phyloP scores from a whole-genome alignment of 2,113 vertebrate species.

The Dolichotis patagonum region DNA sequence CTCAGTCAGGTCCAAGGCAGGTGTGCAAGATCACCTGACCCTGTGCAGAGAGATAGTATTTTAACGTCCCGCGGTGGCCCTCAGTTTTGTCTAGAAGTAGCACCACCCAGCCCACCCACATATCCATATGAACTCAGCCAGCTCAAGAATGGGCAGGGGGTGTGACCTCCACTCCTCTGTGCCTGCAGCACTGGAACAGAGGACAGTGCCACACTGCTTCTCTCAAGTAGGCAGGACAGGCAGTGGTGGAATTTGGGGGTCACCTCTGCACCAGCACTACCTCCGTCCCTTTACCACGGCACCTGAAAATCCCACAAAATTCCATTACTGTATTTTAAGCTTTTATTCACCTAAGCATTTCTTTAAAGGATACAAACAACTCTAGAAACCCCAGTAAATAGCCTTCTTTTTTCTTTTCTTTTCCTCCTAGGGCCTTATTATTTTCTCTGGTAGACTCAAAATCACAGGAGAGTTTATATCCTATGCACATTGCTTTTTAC shows the following conservation, averaged over 20 bases:
- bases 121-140: neutral
- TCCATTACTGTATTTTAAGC: neutral
- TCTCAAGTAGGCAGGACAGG: neutral
- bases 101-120: neutral
- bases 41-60: neutral
- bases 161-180: neutral
- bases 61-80: neutral
- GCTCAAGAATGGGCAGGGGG: neutral
- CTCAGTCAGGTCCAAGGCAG: no score
- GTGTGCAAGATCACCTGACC: neutral
- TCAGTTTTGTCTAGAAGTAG: neutral
- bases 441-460: neutral
- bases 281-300: neutral
- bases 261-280: neutral
- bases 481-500: neutral
- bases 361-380: neutral
- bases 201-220: rapidly evolving
- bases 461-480: neutral
- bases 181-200: neutral
- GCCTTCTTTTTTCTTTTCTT: neutral
- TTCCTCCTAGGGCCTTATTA: neutral
- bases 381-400: neutral
- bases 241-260: neutral
- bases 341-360: conserved; percentile 16
- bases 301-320: neutral